Conservation (phyloP, 1,140 invertebrate genomes). For the Oedothorax gibbosus region DNA sequence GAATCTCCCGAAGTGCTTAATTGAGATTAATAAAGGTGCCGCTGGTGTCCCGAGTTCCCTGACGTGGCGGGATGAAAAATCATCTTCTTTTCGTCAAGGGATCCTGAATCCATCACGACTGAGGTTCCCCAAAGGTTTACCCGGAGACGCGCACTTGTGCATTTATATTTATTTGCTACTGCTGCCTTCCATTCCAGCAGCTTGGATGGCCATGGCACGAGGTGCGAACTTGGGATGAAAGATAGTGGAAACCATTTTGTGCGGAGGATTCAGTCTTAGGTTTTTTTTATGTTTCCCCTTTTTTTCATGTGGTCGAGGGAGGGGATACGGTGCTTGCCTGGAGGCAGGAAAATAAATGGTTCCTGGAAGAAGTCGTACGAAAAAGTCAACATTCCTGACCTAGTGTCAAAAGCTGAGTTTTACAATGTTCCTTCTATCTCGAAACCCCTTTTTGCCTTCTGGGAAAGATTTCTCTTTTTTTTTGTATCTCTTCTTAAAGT, state of each 20-base stretch:
- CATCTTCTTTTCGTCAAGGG: conserved; percentile 61
- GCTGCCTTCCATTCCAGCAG: conserved; percentile 45
- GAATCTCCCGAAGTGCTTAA: conserved; percentile 46
- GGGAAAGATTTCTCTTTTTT: conserved; percentile 52
- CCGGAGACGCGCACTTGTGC: conserved; percentile 55
- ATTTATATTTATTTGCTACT: conserved; percentile 62
- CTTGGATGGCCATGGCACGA: conserved; percentile 50
- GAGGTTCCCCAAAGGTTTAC: conserved; percentile 54
- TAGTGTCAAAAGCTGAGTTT: conserved; percentile 60
- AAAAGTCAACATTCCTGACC: conserved; percentile 61
- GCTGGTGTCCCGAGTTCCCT: conserved; percentile 48
- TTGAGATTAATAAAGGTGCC: conserved; percentile 61
- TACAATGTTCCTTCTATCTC: conserved; percentile 59
- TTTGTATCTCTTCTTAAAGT: conserved; percentile 23
- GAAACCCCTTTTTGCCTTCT: conserved; percentile 52
- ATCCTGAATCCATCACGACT: conserved; percentile 58
- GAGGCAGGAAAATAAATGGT: conserved; percentile 58
- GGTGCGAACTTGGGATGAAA: conserved; percentile 60
- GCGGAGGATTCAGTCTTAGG: neutral
- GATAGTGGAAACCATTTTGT: conserved; percentile 55
- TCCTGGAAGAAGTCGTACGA: conserved; percentile 53
- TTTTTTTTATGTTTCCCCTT: conserved; percentile 11
- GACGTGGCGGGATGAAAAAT: conserved; percentile 61
- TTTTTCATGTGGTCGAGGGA: conserved; percentile 43
- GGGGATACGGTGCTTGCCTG: conserved; percentile 42